Conservation (phyloP, 1,140 invertebrate species). For the Globodera rostochiensis region DNA sequence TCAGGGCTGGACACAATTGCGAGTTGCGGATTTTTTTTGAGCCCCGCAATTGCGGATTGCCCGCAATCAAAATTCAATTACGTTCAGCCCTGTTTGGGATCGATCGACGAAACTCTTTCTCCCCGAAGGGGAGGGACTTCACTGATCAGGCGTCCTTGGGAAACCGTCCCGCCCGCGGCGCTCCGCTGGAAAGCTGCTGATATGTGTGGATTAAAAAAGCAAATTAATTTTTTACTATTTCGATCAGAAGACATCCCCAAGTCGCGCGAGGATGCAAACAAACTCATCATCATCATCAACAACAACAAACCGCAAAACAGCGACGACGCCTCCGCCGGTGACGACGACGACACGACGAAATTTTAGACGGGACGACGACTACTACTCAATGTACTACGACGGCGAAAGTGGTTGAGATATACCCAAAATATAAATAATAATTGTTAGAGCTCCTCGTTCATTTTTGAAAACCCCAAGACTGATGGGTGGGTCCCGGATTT, state of each 20-base stretch:
- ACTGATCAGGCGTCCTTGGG: background rate
- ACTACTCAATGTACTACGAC: conserved; percentile 50
- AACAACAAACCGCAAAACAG: conserved; percentile 1
- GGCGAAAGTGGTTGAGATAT: conserved; percentile 6
- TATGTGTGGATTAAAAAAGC: background rate
- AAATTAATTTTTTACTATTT: background rate
- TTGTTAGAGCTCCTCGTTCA: no score
- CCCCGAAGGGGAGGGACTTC: background rate
- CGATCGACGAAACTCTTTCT: no score
- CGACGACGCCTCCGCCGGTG: background rate
- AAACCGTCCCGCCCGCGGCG: no score
- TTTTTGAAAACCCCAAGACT: no score
- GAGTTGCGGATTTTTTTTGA: no score
- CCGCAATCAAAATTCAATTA: no score
- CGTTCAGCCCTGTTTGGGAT: no score
- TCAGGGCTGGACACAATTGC: no score
- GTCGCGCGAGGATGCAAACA: background rate
- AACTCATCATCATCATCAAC: background rate
- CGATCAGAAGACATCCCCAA: background rate
- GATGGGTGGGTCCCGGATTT: no score
- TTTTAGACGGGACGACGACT: conserved; percentile 42
- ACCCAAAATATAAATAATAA: no score
- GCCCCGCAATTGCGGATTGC: no score
- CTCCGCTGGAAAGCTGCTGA: no score
- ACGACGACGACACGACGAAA: conserved; percentile 42